Percentiles rank a stretch among this genome's conserved stretches.
These are phyloP conservation scores for Latrodectus hesperus DNA, from an alignment of 2,888 invertebrate genomes.

Conservation along the genomic window DNA sequence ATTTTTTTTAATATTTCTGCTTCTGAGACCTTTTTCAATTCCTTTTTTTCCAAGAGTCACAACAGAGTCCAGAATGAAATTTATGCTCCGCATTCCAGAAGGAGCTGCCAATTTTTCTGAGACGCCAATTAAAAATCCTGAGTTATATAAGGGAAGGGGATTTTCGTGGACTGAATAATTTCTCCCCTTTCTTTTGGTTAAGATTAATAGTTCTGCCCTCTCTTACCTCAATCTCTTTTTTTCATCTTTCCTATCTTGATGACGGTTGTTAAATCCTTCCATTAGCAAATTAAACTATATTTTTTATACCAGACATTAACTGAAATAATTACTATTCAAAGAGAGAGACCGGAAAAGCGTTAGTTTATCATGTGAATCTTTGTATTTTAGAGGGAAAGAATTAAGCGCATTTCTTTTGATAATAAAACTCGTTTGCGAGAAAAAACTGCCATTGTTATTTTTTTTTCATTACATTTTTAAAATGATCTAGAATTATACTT, in stretches of 20 bases:
- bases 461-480: too few relatives aligned
- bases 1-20: background rate
- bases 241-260: background rate
- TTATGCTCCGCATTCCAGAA: conserved; percentile 21
- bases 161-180: conserved; percentile 27
- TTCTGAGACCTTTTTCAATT: conserved; percentile 13
- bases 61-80: conserved; percentile 15
- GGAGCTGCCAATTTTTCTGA: conserved; percentile 29
- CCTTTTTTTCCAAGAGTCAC: background rate
- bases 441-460: too few relatives aligned
- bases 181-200: conserved; percentile 4
- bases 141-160: background rate
- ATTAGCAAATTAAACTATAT: conserved; percentile 3
- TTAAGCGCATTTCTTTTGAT: too few relatives aligned
- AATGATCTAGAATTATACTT: too few relatives aligned
- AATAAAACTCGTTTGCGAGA: too few relatives aligned
- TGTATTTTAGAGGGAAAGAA: too few relatives aligned
- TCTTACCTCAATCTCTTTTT: background rate
- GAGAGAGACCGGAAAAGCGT: background rate
- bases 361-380: background rate
- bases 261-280: background rate
- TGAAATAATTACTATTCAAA: background rate
- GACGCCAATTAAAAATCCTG: conserved; percentile 30
- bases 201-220: conserved; percentile 17
- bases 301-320: background rate